A percentile compares a stretch with the other conserved stretches of the same genome.
Conservation (phyloP, 2,113 vertebrate genomes). For the Ptyas mucosa region DNA sequence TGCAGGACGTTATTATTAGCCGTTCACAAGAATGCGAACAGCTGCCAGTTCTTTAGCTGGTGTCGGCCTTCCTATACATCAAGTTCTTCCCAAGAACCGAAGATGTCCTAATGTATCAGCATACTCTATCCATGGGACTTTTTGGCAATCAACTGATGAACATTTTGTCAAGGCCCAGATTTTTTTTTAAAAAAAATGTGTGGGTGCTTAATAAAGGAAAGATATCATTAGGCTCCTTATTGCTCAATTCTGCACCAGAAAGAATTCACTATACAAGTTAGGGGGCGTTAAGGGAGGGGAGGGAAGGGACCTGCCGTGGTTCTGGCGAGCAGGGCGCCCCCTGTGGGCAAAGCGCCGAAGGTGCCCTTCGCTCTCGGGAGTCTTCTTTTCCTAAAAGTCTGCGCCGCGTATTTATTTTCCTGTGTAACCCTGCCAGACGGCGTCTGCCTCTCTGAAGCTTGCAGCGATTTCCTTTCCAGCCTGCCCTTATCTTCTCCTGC, state of each 20-base stretch:
- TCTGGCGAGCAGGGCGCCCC: not conserved
- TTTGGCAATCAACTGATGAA: not conserved
- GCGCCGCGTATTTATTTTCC: constrained; percentile 58
- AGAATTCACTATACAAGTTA: not conserved
- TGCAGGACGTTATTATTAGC: not conserved
- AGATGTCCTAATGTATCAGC: not conserved
- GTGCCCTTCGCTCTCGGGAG: not conserved
- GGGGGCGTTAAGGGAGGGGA: rapidly evolving
- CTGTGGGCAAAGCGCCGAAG: not conserved
- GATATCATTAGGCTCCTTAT: not conserved
- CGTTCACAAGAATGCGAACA: too few species aligned
- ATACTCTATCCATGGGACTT: not conserved
- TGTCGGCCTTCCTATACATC: too few species aligned
- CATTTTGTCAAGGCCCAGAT: too few species aligned
- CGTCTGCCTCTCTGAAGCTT: constrained; percentile 60
- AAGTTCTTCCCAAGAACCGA: too few species aligned
- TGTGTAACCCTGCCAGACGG: constrained; percentile 54
- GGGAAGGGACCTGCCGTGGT: not conserved
- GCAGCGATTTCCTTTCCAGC: constrained; percentile 70
- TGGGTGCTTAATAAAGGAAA: not conserved
- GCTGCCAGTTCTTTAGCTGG: not conserved
- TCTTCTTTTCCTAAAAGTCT: constrained; percentile 41
- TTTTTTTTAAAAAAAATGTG: not conserved
- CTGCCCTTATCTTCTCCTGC: constrained; percentile 76
- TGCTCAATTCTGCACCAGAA: not conserved